Percentiles rank a stretch among this genome's conserved stretches.
Evolutionary conservation across 1,140 invertebrate genomes (phyloP).

Genomic region (Diabrotica undecimpunctata): DNA sequence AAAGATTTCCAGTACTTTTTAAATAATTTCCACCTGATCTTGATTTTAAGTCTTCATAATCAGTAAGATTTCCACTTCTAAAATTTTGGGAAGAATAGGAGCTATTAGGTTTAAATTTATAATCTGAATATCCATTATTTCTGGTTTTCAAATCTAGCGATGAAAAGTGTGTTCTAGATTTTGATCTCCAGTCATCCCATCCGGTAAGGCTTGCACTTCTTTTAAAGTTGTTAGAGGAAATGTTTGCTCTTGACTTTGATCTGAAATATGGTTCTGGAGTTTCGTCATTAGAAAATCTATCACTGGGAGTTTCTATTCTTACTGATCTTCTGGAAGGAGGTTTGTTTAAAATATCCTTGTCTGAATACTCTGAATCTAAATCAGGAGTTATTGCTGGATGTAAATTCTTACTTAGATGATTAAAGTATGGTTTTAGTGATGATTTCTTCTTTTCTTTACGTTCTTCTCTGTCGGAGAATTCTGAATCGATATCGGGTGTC

Average conservation of each 20-base stretch:
- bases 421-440: background rate
- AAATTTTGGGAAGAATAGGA: background rate
- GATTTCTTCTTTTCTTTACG: background rate
- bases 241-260: slow-evolving; percentile 32
- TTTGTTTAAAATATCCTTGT: slow-evolving; percentile 35
- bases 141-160: background rate
- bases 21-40: background rate
- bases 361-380: slow-evolving; percentile 36
- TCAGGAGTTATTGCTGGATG: slow-evolving; percentile 27
- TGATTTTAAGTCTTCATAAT: background rate
- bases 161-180: background rate
- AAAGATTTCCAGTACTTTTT: slow-evolving; percentile 1
- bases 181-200: background rate
- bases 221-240: slow-evolving; percentile 15
- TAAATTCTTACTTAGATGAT: slow-evolving; percentile 22
- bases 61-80: background rate
- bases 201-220: background rate
- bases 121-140: background rate
- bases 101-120: background rate
- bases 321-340: slow-evolving; percentile 45
- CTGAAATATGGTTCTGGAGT: slow-evolving; percentile 24
- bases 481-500: background rate
- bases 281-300: slow-evolving; percentile 25
- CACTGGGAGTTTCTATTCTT: slow-evolving; percentile 43
- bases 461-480: background rate